Conservation (phyloP, 2,113 vertebrate species). For the Oncorhynchus keta region DNA sequence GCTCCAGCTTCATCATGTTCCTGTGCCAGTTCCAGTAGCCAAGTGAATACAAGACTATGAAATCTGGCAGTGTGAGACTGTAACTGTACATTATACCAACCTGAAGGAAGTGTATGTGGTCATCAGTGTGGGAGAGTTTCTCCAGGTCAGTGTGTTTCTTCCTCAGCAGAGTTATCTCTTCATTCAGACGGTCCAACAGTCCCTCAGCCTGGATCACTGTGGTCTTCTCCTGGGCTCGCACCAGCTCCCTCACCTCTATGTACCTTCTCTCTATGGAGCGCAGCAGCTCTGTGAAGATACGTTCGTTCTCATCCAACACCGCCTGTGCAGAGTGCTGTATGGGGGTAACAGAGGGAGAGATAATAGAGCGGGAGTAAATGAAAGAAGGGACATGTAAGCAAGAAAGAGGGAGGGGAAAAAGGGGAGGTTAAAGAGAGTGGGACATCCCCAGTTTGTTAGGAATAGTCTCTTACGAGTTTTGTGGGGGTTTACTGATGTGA, state of each 20-base stretch:
- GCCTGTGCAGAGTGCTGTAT: slow-evolving; percentile 71
- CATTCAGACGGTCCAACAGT: slow-evolving; percentile 65
- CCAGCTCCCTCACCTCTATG: slow-evolving; percentile 71
- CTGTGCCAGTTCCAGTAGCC: too few relatives aligned
- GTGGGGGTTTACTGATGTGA: neutral
- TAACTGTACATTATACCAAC: slow-evolving; percentile 34
- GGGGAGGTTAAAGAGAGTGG: too few relatives aligned
- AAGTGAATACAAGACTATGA: too few relatives aligned
- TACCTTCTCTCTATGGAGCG: slow-evolving; percentile 69
- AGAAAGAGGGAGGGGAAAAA: neutral
- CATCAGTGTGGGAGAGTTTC: slow-evolving; percentile 74
- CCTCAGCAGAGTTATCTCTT: slow-evolving; percentile 73
- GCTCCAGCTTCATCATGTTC: neutral
- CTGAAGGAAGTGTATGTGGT: slow-evolving; percentile 80
- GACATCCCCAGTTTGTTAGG: neutral
- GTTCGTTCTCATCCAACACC: slow-evolving; percentile 70
- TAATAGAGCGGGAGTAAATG: neutral
- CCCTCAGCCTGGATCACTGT: slow-evolving; percentile 57
- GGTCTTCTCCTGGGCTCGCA: slow-evolving; percentile 63
- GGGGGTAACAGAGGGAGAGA: neutral
- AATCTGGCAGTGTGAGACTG: too few relatives aligned
- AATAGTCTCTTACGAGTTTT: neutral
- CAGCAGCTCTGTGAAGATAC: slow-evolving; percentile 72
- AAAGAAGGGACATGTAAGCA: neutral
- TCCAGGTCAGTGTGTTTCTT: slow-evolving; percentile 74